These are phyloP conservation scores for Amiota minor DNA, from an alignment of 2,888 invertebrate genomes.

Conservation along the genomic window DNA sequence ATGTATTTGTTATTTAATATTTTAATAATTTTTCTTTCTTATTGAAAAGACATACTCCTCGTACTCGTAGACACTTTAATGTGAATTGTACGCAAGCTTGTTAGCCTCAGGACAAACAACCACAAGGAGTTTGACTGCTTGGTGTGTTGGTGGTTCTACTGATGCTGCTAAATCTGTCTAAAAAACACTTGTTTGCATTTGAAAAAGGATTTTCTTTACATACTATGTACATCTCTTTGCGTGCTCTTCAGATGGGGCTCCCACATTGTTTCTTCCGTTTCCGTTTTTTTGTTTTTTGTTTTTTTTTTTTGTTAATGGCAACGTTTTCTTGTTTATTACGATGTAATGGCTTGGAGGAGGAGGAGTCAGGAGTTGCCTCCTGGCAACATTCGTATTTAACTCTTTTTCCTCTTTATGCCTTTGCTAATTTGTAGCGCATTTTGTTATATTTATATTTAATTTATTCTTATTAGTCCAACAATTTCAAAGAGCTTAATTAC, in stretches of 20 bases:
- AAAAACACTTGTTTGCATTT: conserved; percentile 54
- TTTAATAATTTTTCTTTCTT: background rate
- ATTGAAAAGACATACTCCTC: too few relatives aligned
- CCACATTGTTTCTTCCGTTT: conserved; percentile 32
- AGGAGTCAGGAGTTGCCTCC: too few relatives aligned
- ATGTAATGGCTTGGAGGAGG: too few relatives aligned
- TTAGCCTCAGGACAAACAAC: background rate
- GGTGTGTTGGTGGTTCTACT: background rate
- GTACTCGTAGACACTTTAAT: too few relatives aligned
- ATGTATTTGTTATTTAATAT: background rate
- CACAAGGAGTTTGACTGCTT: background rate
- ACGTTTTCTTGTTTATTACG: conserved; percentile 22
- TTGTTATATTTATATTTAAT: conserved; percentile 20
- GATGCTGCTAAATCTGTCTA: background rate
- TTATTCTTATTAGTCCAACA: conserved; percentile 27
- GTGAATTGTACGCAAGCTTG: background rate
- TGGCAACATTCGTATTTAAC: too few relatives aligned
- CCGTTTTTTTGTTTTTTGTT: too few relatives aligned
- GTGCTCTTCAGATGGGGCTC: background rate
- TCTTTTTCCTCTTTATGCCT: background rate
- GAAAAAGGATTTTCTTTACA: conserved; percentile 8
- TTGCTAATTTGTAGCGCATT: conserved; percentile 15
- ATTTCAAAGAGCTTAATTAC: conserved; percentile 57
- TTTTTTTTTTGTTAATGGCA: conserved; percentile 33
- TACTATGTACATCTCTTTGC: background rate